phyloP scores from a whole-genome alignment of 2,888 invertebrate species.

The Hofmannophila pseudospretella region DNA sequence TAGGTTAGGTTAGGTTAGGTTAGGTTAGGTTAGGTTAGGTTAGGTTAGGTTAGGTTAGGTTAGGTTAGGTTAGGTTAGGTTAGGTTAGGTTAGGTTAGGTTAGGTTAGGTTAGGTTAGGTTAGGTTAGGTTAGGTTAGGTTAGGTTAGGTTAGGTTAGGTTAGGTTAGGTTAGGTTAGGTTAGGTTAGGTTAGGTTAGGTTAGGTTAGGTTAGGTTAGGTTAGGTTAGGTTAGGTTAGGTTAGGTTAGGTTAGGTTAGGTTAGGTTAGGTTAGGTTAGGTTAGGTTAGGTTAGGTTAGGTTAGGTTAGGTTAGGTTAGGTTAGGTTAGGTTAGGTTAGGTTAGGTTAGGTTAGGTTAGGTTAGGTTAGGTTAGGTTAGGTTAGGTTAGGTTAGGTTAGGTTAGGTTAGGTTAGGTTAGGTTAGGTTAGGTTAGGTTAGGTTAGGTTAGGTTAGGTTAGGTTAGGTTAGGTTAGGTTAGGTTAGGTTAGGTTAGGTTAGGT shows the following conservation, averaged over 20 bases:
- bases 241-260: constrained; percentile 9
- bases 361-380: constrained; percentile 18
- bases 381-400: constrained; percentile 20
- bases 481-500: constrained; percentile 15
- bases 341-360: constrained; percentile 18
- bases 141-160: constrained; percentile 11
- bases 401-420: constrained; percentile 21
- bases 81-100: constrained; percentile 20
- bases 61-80: constrained; percentile 15
- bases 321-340: constrained; percentile 19
- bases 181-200: constrained; percentile 8
- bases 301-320: constrained; percentile 19
- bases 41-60: constrained; percentile 18
- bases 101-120: constrained; percentile 22
- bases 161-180: constrained; percentile 12
- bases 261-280: constrained; percentile 15
- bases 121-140: constrained; percentile 10
- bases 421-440: constrained; percentile 19
- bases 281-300: constrained; percentile 16
- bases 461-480: constrained; percentile 17
- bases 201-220: constrained; percentile 15
- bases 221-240: constrained; percentile 17
- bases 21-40: constrained; percentile 21
- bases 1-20: constrained; percentile 17
- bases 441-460: constrained; percentile 17